These are phyloP conservation scores for Lophius piscatorius DNA, from an alignment of 2,113 vertebrate species.

Conservation along the genomic window DNA sequence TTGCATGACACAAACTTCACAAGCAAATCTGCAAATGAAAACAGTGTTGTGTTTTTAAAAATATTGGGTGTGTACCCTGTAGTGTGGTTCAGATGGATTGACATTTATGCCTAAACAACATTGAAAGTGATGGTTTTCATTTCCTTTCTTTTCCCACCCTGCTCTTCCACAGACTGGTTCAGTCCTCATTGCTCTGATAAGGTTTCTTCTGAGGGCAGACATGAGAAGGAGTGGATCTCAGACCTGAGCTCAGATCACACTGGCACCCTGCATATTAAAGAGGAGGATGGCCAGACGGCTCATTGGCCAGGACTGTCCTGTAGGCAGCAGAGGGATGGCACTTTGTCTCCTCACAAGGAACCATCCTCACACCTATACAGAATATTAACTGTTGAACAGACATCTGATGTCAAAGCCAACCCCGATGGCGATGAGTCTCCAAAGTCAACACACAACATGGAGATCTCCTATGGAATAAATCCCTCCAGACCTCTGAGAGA, in stretches of 20 bases:
- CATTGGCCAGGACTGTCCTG: neutral
- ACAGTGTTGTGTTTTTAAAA: too few species aligned
- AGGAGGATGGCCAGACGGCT: neutral
- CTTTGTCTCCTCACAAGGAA: neutral
- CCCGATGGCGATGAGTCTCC: neutral
- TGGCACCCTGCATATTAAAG: neutral
- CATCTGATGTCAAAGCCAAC: neutral
- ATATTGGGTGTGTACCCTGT: too few species aligned
- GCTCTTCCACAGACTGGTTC: neutral
- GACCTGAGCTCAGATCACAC: neutral
- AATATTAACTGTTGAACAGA: neutral
- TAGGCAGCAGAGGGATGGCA: neutral
- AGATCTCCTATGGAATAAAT: too few species aligned
- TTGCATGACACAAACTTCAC: too few species aligned
- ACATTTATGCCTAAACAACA: too few species aligned
- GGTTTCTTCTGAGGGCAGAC: neutral
- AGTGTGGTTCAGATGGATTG: too few species aligned
- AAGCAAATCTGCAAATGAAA: too few species aligned
- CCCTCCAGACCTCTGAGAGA: too few species aligned
- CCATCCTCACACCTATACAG: neutral
- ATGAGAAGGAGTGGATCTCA: neutral
- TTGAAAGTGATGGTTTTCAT: too few species aligned
- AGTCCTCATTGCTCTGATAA: neutral
- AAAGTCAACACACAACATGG: neutral
- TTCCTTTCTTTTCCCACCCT: too few species aligned